Evolutionary conservation across 2,113 vertebrate genomes (phyloP).

Genomic region (Phaetusa simplex): DNA sequence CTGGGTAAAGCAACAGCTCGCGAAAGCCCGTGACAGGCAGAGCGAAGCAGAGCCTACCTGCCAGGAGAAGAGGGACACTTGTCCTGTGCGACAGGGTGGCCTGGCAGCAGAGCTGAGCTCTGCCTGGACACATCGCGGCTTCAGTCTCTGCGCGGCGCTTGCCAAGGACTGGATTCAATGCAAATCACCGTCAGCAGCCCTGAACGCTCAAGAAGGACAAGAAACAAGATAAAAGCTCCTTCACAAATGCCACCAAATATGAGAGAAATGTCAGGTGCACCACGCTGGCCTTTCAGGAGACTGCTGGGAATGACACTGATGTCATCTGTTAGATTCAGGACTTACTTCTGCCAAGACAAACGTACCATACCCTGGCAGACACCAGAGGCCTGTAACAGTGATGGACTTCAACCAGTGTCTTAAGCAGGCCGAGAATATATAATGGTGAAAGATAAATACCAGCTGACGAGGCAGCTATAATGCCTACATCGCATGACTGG

Average conservation of each 20-base stretch:
- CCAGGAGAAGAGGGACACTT: not conserved
- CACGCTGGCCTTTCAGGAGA: not conserved
- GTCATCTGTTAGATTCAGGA: not conserved
- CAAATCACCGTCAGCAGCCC: not conserved
- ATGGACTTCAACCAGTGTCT: not conserved
- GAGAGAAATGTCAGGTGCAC: not conserved
- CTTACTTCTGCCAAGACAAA: not conserved
- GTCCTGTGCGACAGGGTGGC: not conserved
- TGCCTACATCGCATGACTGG: accelerated
- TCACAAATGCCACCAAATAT: not conserved
- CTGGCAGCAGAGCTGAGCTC: not conserved
- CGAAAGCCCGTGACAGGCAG: not conserved
- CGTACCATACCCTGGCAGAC: not conserved
- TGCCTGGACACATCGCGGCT: not conserved
- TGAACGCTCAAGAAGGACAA: not conserved
- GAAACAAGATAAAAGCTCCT: not conserved
- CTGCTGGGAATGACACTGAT: not conserved
- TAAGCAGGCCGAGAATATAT: not conserved
- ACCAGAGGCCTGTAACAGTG: not conserved
- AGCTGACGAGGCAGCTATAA: not conserved
- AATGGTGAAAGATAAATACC: accelerated
- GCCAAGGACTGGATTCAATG: not conserved
- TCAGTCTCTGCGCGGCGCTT: accelerated
- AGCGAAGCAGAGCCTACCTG: not conserved
- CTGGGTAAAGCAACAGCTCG: not conserved